A percentile compares a stretch with the other conserved stretches of the same genome.
Conservation (phyloP, 2,113 vertebrate species). For the Hoplias malabaricus region DNA sequence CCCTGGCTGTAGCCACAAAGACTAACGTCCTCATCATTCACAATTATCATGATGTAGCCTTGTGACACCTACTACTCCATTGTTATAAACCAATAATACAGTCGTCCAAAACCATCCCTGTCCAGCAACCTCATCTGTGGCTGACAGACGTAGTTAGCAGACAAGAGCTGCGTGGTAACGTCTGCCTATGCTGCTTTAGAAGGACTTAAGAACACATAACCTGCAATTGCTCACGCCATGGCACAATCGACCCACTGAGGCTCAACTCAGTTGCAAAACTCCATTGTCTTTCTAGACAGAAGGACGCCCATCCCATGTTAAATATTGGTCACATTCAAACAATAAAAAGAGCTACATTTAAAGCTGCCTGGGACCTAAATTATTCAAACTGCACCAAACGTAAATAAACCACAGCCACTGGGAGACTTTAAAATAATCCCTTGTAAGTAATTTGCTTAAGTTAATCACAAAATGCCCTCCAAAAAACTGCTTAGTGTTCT, state of each 20-base stretch:
- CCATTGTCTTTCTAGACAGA: not conserved
- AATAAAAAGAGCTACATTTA: not conserved
- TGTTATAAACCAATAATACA: no score
- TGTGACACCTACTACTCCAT: no score
- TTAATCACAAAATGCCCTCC: slow-evolving; percentile 34
- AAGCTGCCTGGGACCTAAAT: slow-evolving; percentile 18
- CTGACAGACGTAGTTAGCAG: no score
- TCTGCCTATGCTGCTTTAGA: no score
- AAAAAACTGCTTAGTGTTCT: slow-evolving; percentile 25
- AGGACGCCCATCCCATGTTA: not conserved
- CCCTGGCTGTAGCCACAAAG: no score
- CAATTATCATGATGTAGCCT: no score
- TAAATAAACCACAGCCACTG: slow-evolving; percentile 29
- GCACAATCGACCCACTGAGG: no score
- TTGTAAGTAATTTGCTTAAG: slow-evolving; percentile 48
- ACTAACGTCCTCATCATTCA: no score
- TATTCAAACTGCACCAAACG: slow-evolving; percentile 29
- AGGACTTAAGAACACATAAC: no score
- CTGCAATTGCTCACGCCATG: not conserved
- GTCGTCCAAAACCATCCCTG: no score
- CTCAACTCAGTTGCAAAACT: not conserved
- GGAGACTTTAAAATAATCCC: slow-evolving; percentile 25
- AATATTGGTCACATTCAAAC: not conserved
- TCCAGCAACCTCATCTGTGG: no score
- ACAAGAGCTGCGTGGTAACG: no score